Evolutionary conservation across 2,888 invertebrate genomes (phyloP), one percentile per base, ranked within the genome.

Genomic region (Drosophila phalerata): DNA sequence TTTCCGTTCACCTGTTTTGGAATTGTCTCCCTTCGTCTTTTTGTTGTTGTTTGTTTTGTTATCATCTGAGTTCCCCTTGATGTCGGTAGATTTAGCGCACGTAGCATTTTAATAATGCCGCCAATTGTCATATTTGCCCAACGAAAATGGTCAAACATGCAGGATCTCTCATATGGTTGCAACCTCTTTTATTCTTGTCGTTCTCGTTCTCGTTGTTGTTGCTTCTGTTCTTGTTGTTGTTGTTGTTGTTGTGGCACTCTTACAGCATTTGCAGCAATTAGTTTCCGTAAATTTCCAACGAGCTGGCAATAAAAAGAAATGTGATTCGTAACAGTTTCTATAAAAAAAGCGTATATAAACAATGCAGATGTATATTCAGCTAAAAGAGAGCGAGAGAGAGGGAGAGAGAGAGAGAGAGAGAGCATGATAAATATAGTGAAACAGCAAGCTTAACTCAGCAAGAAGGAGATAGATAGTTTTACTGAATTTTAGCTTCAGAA

Each of bases 21-120:
- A 19, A 53, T 67, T 70, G 67, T 49, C 57, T 55, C 42, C 60
- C 43, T 57, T 57, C 25, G 25, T 15, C 34, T 37, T 34, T 22
- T 34, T 42, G 6, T 17, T 15, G 2, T 1, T 42, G 19, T 19
- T 19, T 22, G 9, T 42, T 17, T 1, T 43, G 42, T 19, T 43
- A 32, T 55, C 55, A 56, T n/a, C n/a, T 32, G 55, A 56, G 43
- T 15, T 56, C 43, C 34, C 22, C 55, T 43, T 86, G 85, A 84
- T 81, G 88, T 81, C 88, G 81, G 88, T 61, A 86, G 90, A 88
- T 89, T 89, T 77, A 88, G 87, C 85, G 73, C 79, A 79, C 84
- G 81, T 79, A 86, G 81, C 79, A 67, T 74, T 83, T 86, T 81
- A 86, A 81, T 81, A 88, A 78, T 79, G 75, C 72, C 74, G 72